These are phyloP conservation scores for Indri indri DNA, from an alignment of 2,113 vertebrate genomes.

Conservation along the genomic window DNA sequence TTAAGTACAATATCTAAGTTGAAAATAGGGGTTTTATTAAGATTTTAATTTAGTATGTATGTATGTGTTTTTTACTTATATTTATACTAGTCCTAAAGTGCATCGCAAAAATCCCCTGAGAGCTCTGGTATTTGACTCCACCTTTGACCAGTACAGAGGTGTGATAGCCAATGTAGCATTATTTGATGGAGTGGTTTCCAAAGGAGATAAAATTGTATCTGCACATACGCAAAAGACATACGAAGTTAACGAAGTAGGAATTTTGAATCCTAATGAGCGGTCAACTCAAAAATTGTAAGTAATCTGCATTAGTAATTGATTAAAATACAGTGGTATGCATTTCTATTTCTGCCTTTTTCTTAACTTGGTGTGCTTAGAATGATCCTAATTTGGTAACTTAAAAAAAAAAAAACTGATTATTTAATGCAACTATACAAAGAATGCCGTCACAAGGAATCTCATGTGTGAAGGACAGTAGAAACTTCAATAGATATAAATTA, in stretches of 20 bases:
- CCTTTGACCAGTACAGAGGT: slow-evolving; percentile 95
- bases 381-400: background rate
- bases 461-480: background rate
- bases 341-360: background rate
- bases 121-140: slow-evolving; percentile 97
- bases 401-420: background rate
- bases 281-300: slow-evolving; percentile 90
- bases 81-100: slow-evolving; percentile 86
- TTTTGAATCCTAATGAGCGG: slow-evolving; percentile 92
- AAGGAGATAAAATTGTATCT: slow-evolving; percentile 91
- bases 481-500: background rate
- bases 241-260: slow-evolving; percentile 94
- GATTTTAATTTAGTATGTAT: slow-evolving; percentile 40
- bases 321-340: background rate
- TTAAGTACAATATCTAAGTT: background rate
- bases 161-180: slow-evolving; percentile 93
- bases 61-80: background rate
- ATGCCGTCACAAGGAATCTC: background rate
- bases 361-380: background rate
- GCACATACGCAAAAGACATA: slow-evolving; percentile 90
- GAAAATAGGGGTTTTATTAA: slow-evolving; percentile 39
- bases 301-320: slow-evolving; percentile 23
- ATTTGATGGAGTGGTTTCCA: slow-evolving; percentile 91
- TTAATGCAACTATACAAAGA: background rate
- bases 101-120: slow-evolving; percentile 87